Evolutionary conservation across 1,140 invertebrate genomes (phyloP).

Genomic region (Coenobita brevimanus): DNA sequence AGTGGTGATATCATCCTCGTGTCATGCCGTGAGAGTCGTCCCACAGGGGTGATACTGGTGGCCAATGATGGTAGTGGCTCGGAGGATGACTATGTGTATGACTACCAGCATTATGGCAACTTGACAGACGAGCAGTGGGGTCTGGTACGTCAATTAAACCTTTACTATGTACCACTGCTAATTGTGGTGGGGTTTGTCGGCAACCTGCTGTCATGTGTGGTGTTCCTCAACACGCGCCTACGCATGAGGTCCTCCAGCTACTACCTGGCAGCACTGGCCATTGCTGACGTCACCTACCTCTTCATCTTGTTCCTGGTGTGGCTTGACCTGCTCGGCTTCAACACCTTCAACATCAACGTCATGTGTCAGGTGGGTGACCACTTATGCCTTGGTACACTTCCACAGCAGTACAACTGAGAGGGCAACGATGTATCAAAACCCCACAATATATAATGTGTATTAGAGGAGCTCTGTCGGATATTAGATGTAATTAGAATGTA

Average conservation of each 20-base stretch:
- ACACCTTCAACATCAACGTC: conserved; percentile 79
- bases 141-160: conserved; percentile 36
- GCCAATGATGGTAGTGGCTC: neutral
- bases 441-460: too few species aligned
- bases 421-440: too few species aligned
- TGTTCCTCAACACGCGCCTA: conserved; percentile 84
- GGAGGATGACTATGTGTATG: conserved; percentile 11
- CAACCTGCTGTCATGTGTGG: conserved; percentile 82
- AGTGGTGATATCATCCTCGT: neutral
- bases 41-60: neutral
- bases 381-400: too few species aligned
- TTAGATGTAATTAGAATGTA: too few species aligned
- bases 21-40: neutral
- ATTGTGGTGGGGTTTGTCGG: conserved; percentile 81
- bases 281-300: conserved; percentile 84
- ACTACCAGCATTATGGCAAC: conserved; percentile 38
- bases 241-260: conserved; percentile 81
- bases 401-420: too few species aligned
- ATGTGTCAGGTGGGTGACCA: conserved; percentile 80
- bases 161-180: conserved; percentile 77
- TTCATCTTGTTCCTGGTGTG: conserved; percentile 80
- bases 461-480: too few species aligned
- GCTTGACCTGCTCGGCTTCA: conserved; percentile 80
- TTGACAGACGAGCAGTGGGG: conserved; percentile 55
- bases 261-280: conserved; percentile 84